These are phyloP conservation scores for Cygnus buccinator DNA, from an alignment of 2,113 vertebrate species.

Conservation along the genomic window DNA sequence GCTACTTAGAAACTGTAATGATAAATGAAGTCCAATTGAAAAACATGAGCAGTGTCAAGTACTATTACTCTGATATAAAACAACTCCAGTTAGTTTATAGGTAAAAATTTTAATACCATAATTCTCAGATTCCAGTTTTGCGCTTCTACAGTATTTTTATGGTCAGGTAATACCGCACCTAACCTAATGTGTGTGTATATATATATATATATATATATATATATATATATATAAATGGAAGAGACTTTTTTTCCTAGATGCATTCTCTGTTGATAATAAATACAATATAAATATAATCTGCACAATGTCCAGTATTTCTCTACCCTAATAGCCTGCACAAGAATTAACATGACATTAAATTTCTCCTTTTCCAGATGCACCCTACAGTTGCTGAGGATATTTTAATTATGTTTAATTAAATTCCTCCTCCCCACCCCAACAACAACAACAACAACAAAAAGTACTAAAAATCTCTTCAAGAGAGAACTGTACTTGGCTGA, in stretches of 20 bases:
- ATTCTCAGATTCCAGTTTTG: background rate
- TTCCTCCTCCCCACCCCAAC: too few relatives aligned
- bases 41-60: background rate
- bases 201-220: too few relatives aligned
- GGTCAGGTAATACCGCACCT: background rate
- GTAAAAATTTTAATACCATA: background rate
- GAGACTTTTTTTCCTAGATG: fast-evolving
- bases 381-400: background rate
- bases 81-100: background rate
- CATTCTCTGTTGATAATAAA: background rate
- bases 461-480: background rate
- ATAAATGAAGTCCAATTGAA: background rate
- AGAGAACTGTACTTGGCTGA: background rate
- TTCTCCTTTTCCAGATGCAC: background rate
- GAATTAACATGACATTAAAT: background rate
- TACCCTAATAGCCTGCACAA: background rate
- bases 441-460: background rate
- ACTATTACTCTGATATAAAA: background rate
- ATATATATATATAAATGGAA: background rate
- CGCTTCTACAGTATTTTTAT: background rate
- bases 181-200: too few relatives aligned
- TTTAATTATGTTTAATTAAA: background rate
- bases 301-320: background rate
- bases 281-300: background rate
- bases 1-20: background rate